Evolutionary conservation across 1,140 invertebrate genomes (phyloP), one percentile per base, ranked within the genome.

Genomic region (Phthorimaea operculella): DNA sequence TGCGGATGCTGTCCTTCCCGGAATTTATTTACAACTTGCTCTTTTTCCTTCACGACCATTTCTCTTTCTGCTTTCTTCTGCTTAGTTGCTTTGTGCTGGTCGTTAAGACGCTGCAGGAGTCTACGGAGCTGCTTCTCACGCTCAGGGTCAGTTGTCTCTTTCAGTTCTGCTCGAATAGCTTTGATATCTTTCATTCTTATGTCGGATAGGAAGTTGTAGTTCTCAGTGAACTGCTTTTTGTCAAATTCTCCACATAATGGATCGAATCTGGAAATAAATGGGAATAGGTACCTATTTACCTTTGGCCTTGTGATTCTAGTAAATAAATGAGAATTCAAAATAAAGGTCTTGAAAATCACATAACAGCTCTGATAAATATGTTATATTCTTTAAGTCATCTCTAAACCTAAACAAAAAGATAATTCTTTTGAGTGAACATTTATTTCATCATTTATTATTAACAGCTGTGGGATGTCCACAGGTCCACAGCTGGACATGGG

Each of bases 141-240:
- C 58, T 93, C 89, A 0, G 88, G 85, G 81, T 93, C 88, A 14
- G 83, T 74, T 2, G 88, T 84, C 9, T 87, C 73, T 39, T 89
- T 87, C 11, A 93, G 68, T 72, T 92, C 87, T 28, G 89, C 86
- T 65, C 89, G 88, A 28, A 95, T 83, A 33, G 87, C 66, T 60
- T 87, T 77, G 0, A 91, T 83, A 74, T 95, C 94, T 61, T 91
- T 89, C 56, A 88, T 71, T 12, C 89, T 87, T 0, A 94, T 83
- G 42, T 94, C 87, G 11, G 83, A 87, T 0, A 96, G 63, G 77
- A 97, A 96, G 62, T 87, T 87, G 68, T 95, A 97, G 67, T 93
- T 89, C 59, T 88, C 85, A 57, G 90, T 90, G 66, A 96, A 96
- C 16, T 87, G 84, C 63, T 90, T 90, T 48, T 91, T 88, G 72